Evolutionary conservation across 2,113 vertebrate genomes (phyloP).

Genomic region (Rhagologus leucostigma): DNA sequence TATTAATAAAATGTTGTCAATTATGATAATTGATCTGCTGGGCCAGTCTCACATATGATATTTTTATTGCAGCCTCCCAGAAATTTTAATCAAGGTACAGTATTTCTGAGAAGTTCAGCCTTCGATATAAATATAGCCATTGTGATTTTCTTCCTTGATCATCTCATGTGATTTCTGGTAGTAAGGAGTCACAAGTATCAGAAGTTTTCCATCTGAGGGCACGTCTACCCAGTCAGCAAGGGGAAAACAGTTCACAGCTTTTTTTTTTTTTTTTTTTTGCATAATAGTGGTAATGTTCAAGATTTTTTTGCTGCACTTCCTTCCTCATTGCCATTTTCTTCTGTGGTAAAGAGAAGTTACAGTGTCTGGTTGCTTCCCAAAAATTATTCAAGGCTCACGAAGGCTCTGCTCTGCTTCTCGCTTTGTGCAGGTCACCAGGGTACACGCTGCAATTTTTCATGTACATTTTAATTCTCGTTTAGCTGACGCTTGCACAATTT

Average conservation of each 20-base stretch:
- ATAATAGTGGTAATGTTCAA: conserved; percentile 78
- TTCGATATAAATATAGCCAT: conserved; percentile 79
- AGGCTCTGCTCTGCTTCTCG: not conserved
- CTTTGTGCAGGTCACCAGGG: not conserved
- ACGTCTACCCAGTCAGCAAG: conserved; percentile 66
- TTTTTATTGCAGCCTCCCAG: conserved; percentile 77
- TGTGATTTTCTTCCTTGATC: conserved; percentile 81
- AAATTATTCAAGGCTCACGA: conserved; percentile 41
- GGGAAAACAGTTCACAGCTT: conserved; percentile 68
- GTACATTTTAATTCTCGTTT: not conserved
- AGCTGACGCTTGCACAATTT: conserved; percentile 31
- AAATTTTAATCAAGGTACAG: conserved; percentile 83
- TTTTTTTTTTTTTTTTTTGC: conserved; percentile 30
- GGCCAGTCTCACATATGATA: conserved; percentile 64
- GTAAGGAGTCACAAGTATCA: conserved; percentile 84
- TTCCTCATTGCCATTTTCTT: conserved; percentile 81
- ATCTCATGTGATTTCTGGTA: conserved; percentile 88
- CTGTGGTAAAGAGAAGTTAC: conserved; percentile 75
- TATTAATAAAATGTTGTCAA: conserved; percentile 71
- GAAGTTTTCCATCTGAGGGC: conserved; percentile 86
- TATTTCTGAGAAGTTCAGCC: conserved; percentile 87
- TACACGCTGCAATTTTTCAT: not conserved
- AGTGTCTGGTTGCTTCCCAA: conserved; percentile 65
- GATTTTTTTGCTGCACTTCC: conserved; percentile 79
- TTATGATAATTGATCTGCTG: conserved; percentile 80